Base-by-base conservation (phyloP, 2,797 vertebrate species). In the Brachyalestes nurse region DNA sequence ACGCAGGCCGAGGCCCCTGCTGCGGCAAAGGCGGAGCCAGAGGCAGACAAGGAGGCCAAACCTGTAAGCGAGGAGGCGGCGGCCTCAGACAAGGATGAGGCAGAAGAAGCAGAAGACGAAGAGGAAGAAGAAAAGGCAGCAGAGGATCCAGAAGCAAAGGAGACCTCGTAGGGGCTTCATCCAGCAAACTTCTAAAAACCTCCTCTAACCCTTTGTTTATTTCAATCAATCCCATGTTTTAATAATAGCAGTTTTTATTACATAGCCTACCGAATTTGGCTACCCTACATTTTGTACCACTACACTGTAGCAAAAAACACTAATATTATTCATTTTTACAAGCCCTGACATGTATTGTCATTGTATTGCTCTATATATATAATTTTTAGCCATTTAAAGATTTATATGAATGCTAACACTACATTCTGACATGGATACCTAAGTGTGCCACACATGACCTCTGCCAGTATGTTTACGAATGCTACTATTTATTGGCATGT, bases 101-200 rank as follows among this genome's bases (percentile, higher is more conserved):
- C 38, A 19, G 80, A 60, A 57, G 57, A n/a, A 1, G 55, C 28
- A 42, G 90, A 87, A 85, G 89, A 90, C 88, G 90, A 90, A 80
- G 88, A 79, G 40, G 88, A 88, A 34, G 92, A 89, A 81, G 90
- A 88, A 0, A 79, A 89, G 38, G 87, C 87, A 9, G 85, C 72
- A 3, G 89, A 86, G 87, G 89, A 90, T 88, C 90, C 90, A 81
- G 89, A 80, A 38, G 88, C 88, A 25, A 92, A 90, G 81, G 90
- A 88, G 0, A 80, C 91, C 61, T 92, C 93, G 86, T 95, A 95
- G 90, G 89, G 89, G 86, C 72, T 16, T 60, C 6, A 83, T 77
- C 62, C 64, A 72, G 70, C 62, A 62, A 51, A 40, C 38, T 64
- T 75, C 77, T 80, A 38, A 45, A 82, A 51, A n/a, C 64, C 73